These are phyloP conservation scores for Orthosia incerta DNA, from an alignment of 2,888 invertebrate genomes.

Conservation along the genomic window DNA sequence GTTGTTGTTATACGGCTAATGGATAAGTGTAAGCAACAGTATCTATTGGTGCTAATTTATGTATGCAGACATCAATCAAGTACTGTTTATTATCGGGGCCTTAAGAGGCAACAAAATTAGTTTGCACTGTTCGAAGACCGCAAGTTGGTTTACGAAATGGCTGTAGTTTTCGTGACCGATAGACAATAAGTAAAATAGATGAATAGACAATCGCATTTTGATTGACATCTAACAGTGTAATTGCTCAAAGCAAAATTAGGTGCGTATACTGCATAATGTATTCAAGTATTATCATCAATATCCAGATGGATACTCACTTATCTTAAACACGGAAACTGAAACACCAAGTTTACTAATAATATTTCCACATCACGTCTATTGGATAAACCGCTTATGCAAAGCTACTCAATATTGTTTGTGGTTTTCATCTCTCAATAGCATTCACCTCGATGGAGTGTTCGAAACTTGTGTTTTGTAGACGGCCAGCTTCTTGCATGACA, in stretches of 20 bases:
- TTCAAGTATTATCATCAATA: neutral
- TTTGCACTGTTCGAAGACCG: neutral
- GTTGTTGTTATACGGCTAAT: conserved; percentile 27
- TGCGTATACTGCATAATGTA: neutral
- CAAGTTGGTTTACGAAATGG: neutral
- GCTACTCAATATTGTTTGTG: conserved; percentile 26
- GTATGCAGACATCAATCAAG: neutral
- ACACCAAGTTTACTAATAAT: neutral
- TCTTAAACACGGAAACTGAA: neutral
- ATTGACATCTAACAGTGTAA: neutral
- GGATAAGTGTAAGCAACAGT: conserved; percentile 16
- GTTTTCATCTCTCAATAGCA: conserved; percentile 5
- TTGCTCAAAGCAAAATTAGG: neutral
- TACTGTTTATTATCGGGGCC: neutral
- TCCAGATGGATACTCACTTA: neutral
- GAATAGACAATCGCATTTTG: neutral
- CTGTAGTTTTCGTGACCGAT: conserved; percentile 4
- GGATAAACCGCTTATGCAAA: conserved; percentile 24
- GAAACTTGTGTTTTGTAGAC: neutral
- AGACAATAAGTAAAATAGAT: neutral
- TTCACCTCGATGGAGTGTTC: neutral
- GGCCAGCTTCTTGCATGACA: neutral
- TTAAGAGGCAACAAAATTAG: neutral
- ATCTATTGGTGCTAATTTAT: conserved; percentile 6
- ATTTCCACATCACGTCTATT: neutral